Conservation (phyloP, 2,113 vertebrate species). For the Xenopus tropicalis region DNA sequence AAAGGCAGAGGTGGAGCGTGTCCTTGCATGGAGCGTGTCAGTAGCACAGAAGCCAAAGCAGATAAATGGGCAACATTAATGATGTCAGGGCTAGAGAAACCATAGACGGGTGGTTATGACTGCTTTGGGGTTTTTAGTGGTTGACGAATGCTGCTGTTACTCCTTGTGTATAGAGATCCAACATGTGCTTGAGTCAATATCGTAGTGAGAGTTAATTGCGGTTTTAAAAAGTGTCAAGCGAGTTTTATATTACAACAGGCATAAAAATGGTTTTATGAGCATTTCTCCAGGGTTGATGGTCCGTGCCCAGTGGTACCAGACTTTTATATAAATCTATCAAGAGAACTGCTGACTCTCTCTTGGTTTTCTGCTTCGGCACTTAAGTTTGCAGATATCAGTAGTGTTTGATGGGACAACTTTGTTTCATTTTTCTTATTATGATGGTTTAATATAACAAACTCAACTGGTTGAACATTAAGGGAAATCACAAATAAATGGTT, state of each 20-base stretch:
- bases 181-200: conserved; percentile 11
- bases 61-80: too few species aligned
- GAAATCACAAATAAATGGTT: too few species aligned
- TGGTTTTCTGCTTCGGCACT: neutral
- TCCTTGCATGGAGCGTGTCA: too few species aligned
- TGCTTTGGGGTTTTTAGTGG: too few species aligned
- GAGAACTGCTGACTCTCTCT: neutral
- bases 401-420: too few species aligned
- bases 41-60: too few species aligned
- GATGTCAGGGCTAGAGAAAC: too few species aligned
- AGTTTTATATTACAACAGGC: neutral
- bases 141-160: too few species aligned
- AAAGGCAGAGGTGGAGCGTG: neutral
- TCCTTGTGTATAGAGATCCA: too few species aligned
- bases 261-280: conserved; percentile 22
- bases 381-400: neutral
- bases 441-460: neutral
- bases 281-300: conserved; percentile 5
- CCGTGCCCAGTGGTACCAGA: neutral
- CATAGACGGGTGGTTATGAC: too few species aligned
- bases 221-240: neutral
- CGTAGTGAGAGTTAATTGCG: neutral
- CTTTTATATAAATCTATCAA: conserved; percentile 11
- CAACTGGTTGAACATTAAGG: neutral
- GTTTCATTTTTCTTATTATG: too few species aligned